phyloP scores from a whole-genome alignment of 2,888 invertebrate species.

The Aporophyla lueneburgensis region DNA sequence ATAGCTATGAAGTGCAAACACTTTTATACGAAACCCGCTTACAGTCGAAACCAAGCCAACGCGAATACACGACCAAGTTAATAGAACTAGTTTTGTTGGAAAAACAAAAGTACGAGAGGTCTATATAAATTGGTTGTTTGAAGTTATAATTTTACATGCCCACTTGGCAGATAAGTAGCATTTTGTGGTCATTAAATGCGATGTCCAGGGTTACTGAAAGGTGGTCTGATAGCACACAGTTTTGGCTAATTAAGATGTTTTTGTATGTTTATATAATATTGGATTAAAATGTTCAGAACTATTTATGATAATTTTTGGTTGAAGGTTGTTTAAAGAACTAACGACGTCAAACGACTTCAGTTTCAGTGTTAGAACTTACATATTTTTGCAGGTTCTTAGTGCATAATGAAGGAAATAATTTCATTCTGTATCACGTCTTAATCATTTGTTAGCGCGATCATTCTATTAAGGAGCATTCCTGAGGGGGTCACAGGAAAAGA shows the following conservation, averaged over 20 bases:
- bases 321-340: not conserved
- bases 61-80: constrained; percentile 39
- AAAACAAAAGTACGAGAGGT: constrained; percentile 44
- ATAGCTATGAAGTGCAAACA: constrained; percentile 21
- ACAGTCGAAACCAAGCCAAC: constrained; percentile 26
- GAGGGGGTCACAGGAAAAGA: no score
- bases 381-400: not conserved
- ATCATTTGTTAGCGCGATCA: not conserved
- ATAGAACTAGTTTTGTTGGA: constrained; percentile 29
- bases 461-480: no score
- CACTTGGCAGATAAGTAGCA: constrained; percentile 64
- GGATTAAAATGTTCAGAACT: not conserved
- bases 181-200: constrained; percentile 67
- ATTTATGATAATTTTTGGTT: not conserved
- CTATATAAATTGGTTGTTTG: constrained; percentile 45
- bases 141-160: constrained; percentile 65
- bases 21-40: constrained; percentile 17
- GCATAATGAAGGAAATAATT: not conserved
- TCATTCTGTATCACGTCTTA: no score
- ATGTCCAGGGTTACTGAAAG: constrained; percentile 54
- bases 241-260: constrained; percentile 55
- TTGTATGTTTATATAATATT: not conserved
- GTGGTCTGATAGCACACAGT: constrained; percentile 59
- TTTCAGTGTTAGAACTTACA: not conserved
- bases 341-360: not conserved